These are phyloP conservation scores for Hoplostethus mediterraneus DNA, from an alignment of 2,797 vertebrate species.

Conservation along the genomic window DNA sequence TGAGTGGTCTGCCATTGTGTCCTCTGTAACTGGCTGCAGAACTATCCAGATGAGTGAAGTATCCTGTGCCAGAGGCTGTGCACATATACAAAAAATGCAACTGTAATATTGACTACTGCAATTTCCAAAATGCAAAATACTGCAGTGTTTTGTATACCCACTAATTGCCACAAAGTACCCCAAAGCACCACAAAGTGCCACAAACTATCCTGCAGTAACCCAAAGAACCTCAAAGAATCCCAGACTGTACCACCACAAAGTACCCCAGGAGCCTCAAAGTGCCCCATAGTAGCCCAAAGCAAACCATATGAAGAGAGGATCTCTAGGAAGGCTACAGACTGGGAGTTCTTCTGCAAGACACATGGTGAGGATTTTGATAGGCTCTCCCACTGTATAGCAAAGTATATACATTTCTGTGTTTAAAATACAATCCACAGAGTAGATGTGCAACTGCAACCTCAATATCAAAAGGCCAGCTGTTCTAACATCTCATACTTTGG, in stretches of 20 bases:
- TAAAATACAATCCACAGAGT: neutral
- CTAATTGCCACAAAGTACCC: conserved; percentile 26
- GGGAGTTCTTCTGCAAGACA: neutral
- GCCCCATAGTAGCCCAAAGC: neutral
- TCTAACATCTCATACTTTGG: neutral
- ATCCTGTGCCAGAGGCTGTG: conserved; percentile 83
- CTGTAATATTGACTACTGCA: conserved; percentile 56
- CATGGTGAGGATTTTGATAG: neutral
- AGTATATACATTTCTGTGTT: neutral
- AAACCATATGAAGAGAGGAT: conserved; percentile 1
- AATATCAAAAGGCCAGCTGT: conserved; percentile 42
- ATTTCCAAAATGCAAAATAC: conserved; percentile 40
- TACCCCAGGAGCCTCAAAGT: neutral
- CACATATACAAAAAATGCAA: conserved; percentile 66
- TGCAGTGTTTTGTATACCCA: neutral
- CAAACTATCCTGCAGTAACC: neutral
- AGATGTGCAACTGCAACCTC: conserved; percentile 32
- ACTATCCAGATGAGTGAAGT: conserved; percentile 96
- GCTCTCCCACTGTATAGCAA: neutral
- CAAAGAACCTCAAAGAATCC: conserved; percentile 14
- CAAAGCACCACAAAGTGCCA: conserved; percentile 18
- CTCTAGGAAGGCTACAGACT: neutral
- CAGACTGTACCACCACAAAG: conserved; percentile 29
- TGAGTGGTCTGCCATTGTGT: conserved; percentile 83
- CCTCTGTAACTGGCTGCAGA: conserved; percentile 96